These are phyloP conservation scores for Patiria miniata DNA, from an alignment of 35 echinoderm and acorn worm genomes.

Conservation along the genomic window DNA sequence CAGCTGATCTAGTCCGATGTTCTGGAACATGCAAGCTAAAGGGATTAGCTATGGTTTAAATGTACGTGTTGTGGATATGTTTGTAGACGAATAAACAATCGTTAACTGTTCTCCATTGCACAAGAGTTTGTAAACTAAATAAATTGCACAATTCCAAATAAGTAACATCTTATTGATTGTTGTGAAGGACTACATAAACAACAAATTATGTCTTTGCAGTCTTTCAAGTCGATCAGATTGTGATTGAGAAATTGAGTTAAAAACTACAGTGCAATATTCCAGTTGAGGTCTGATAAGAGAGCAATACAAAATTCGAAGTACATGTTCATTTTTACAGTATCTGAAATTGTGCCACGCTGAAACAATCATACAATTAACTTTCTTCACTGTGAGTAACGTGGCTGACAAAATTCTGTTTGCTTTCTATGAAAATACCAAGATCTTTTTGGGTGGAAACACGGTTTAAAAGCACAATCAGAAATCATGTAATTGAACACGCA, in stretches of 20 bases:
- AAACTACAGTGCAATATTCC: background rate
- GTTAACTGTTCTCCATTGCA: background rate
- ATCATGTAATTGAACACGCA: background rate
- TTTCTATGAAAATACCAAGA: constrained; percentile 2
- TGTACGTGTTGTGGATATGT: background rate
- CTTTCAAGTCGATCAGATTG: constrained; percentile 10
- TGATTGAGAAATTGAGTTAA: constrained; percentile 12
- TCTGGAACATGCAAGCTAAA: background rate
- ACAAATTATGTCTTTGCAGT: background rate
- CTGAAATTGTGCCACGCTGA: background rate
- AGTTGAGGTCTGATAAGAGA: background rate
- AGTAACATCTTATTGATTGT: too few relatives aligned
- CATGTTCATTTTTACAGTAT: constrained; percentile 3
- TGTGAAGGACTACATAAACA: constrained; percentile 13
- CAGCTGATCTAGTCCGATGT: background rate
- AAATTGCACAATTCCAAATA: too few relatives aligned
- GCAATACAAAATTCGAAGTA: background rate
- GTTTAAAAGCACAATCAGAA: background rate
- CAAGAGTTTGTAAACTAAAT: too few relatives aligned
- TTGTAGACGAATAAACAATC: constrained; percentile 15
- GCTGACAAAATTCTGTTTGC: background rate
- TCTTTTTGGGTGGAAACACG: background rate
- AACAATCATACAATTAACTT: background rate
- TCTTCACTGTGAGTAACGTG: background rate
- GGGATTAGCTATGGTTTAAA: background rate